phyloP scores from a whole-genome alignment of 2,797 vertebrate genomes.

The Arrhamphus sclerolepis region DNA sequence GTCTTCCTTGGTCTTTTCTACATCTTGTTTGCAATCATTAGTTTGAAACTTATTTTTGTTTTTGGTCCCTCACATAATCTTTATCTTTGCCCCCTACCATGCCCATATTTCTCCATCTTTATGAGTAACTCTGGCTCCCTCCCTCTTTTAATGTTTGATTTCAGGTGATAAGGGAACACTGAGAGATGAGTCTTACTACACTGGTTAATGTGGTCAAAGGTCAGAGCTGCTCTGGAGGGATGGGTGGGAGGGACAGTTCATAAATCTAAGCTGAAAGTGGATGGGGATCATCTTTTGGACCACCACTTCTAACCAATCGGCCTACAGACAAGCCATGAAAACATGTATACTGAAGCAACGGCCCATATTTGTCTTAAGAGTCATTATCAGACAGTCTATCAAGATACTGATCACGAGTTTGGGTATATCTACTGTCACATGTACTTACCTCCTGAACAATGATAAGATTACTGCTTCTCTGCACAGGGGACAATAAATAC shows the following conservation, averaged over 20 bases:
- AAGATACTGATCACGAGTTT: conserved; percentile 76
- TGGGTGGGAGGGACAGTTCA: conserved; percentile 26
- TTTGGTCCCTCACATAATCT: conserved; percentile 28
- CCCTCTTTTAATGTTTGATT: conserved; percentile 83
- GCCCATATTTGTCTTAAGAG: conserved; percentile 54
- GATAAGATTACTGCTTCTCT: conserved; percentile 69
- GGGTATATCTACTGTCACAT: conserved; percentile 72
- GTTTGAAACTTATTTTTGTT: neutral
- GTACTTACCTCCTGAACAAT: conserved; percentile 65
- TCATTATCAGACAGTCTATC: conserved; percentile 74
- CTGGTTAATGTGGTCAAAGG: conserved; percentile 85
- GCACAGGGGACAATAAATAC: conserved; percentile 61
- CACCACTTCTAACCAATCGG: conserved; percentile 40
- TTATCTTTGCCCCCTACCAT: conserved; percentile 35
- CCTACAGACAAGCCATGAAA: conserved; percentile 43
- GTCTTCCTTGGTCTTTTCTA: neutral
- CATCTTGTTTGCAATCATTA: neutral
- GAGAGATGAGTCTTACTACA: conserved; percentile 71
- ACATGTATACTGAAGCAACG: conserved; percentile 63
- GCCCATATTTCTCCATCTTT: conserved; percentile 66
- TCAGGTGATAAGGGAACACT: conserved; percentile 76
- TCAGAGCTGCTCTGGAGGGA: conserved; percentile 57
- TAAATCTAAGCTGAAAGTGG: conserved; percentile 47
- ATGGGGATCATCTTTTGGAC: conserved; percentile 39
- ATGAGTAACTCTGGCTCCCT: conserved; percentile 64